These are phyloP conservation scores for Pyrgus malvae DNA, from an alignment of 2,888 invertebrate genomes.

Conservation along the genomic window DNA sequence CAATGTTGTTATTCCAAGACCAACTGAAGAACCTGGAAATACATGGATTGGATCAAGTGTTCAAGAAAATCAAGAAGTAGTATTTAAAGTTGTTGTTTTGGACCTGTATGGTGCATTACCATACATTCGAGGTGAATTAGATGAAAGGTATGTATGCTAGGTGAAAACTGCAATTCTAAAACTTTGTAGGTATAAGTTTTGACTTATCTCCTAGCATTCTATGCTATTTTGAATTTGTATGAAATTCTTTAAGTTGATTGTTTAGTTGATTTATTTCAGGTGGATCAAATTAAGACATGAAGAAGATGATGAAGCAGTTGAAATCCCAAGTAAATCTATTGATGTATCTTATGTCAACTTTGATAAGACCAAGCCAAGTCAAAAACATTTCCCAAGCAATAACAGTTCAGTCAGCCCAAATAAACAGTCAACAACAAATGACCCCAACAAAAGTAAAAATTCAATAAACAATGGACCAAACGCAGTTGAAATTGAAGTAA, in stretches of 20 bases:
- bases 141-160: constrained; percentile 73
- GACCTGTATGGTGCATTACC: constrained; percentile 83
- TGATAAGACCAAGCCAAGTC: constrained; percentile 67
- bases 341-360: constrained; percentile 67
- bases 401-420: constrained; percentile 36
- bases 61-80: constrained; percentile 82
- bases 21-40: constrained; percentile 69
- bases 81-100: constrained; percentile 81
- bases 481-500: constrained; percentile 44
- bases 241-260: neutral
- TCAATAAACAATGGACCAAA: constrained; percentile 33
- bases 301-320: constrained; percentile 53
- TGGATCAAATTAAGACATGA: constrained; percentile 52
- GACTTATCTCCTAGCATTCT: too few relatives aligned
- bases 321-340: constrained; percentile 45
- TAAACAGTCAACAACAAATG: constrained; percentile 37
- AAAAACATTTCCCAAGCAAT: constrained; percentile 44
- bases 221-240: too few relatives aligned
- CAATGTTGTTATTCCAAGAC: constrained; percentile 86
- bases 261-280: constrained; percentile 38
- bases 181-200: too few relatives aligned
- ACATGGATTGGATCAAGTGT: constrained; percentile 82
- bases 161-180: too few relatives aligned
- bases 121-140: constrained; percentile 83
- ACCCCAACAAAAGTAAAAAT: constrained; percentile 34